phyloP scores from a whole-genome alignment of 2,113 vertebrate species.

The Python bivittatus region DNA sequence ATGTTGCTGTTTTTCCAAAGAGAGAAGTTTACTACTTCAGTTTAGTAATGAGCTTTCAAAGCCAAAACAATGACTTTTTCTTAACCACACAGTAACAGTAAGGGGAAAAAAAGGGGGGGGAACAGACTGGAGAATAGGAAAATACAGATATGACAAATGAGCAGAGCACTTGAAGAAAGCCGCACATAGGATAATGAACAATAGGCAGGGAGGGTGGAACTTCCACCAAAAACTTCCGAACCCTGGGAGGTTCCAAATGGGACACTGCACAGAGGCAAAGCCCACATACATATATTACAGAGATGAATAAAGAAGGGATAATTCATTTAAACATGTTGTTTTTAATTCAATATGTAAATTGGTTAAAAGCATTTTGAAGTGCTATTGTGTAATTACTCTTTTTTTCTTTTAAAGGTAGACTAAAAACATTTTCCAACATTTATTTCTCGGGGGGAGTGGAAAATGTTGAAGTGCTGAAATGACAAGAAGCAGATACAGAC shows the following conservation, averaged over 20 bases:
- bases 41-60: not conserved
- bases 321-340: not conserved
- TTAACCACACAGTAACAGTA: not conserved
- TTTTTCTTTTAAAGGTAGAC: not conserved
- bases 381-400: not conserved
- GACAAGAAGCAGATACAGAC: no score
- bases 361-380: not conserved
- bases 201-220: no score
- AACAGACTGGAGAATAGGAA: no score
- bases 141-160: no score
- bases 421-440: not conserved
- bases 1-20: no score
- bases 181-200: no score
- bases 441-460: not conserved
- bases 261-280: not conserved
- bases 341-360: not conserved
- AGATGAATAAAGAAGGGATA: not conserved
- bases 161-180: no score
- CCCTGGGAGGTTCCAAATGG: not conserved
- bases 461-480: no score
- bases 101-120: not conserved
- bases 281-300: not conserved
- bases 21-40: no score
- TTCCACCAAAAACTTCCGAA: not conserved
- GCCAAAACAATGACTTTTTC: not conserved